These are phyloP conservation scores for Cynoglossus semilaevis DNA, from an alignment of 2,113 vertebrate species.

Conservation along the genomic window DNA sequence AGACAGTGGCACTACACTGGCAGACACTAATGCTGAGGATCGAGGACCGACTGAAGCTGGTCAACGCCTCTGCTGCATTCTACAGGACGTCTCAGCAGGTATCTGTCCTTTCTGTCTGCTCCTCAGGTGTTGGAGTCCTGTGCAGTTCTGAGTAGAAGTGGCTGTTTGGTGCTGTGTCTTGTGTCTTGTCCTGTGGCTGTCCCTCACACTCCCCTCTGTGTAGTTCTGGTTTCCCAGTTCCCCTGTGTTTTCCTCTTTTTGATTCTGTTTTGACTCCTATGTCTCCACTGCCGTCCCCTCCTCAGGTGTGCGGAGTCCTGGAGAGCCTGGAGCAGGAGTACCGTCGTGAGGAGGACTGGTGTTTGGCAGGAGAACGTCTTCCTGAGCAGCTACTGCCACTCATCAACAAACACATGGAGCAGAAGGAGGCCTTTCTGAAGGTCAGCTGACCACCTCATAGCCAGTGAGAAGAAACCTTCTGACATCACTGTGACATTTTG, in stretches of 20 bases:
- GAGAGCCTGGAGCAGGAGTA: constrained; percentile 98
- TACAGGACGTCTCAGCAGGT: constrained; percentile 99
- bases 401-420: constrained; percentile 97
- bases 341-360: constrained; percentile 97
- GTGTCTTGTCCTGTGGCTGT: background rate
- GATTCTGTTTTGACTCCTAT: background rate
- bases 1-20: constrained; percentile 98
- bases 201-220: background rate
- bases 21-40: constrained; percentile 98
- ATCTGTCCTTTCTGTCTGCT: background rate
- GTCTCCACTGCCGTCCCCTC: background rate
- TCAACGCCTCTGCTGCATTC: constrained; percentile 96
- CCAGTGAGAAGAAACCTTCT: background rate
- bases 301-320: constrained; percentile 93
- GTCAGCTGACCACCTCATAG: constrained; percentile 30
- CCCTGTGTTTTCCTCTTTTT: background rate
- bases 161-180: too few relatives aligned
- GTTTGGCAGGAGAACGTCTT: constrained; percentile 90
- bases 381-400: constrained; percentile 90
- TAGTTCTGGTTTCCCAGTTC: background rate
- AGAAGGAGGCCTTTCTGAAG: constrained; percentile 95
- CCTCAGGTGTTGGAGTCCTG: too few relatives aligned
- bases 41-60: constrained; percentile 95
- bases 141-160: too few relatives aligned
- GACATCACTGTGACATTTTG: background rate